These are phyloP conservation scores for Pomatorhinus ruficollis DNA, from an alignment of 2,113 vertebrate species.

Conservation along the genomic window DNA sequence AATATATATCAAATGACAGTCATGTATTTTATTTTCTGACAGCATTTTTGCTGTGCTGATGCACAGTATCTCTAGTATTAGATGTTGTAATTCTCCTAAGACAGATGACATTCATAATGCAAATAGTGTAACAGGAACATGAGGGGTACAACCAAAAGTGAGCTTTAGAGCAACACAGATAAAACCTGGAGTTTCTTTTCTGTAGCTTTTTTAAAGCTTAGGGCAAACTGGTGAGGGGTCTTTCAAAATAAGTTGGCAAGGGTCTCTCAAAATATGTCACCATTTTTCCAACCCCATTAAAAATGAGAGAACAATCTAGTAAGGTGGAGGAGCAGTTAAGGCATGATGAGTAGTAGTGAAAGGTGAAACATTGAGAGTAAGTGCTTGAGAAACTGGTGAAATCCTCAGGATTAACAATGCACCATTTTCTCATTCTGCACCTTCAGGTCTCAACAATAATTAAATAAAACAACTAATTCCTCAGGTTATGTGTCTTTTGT, in stretches of 20 bases:
- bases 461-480: background rate
- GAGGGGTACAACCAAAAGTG: background rate
- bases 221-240: background rate
- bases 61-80: background rate
- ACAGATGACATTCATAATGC: background rate
- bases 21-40: background rate
- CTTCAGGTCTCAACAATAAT: background rate
- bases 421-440: background rate
- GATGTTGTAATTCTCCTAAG: rapidly evolving
- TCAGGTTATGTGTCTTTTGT: background rate
- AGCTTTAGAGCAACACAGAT: background rate
- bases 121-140: background rate
- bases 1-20: background rate
- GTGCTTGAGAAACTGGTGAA: background rate
- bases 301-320: background rate
- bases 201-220: background rate
- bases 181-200: background rate
- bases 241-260: background rate
- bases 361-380: background rate
- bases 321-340: background rate
- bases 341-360: background rate
- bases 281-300: background rate
- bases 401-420: background rate
- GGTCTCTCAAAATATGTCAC: background rate
- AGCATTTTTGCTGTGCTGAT: background rate